Evolutionary conservation across 2,113 vertebrate species (phyloP).

Genomic region (Furnarius figulus): DNA sequence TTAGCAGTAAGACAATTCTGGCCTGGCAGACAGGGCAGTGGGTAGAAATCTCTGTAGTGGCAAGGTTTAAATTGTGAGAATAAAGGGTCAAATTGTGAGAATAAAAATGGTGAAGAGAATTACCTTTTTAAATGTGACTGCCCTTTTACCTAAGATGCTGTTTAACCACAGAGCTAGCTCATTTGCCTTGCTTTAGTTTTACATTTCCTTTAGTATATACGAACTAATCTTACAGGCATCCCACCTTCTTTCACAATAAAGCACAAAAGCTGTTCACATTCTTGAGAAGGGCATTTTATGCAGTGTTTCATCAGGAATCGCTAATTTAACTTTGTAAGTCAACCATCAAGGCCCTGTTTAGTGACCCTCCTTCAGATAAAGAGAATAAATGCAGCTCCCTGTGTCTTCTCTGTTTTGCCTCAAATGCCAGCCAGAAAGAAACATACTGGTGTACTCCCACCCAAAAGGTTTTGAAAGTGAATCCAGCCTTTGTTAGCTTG

Average conservation of each 20-base stretch:
- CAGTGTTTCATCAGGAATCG: neutral
- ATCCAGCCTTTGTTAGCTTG: constrained; percentile 32
- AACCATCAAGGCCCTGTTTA: constrained; percentile 26
- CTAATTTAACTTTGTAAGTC: constrained; percentile 43
- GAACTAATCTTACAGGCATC: neutral
- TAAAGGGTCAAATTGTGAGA: neutral
- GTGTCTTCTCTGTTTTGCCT: constrained; percentile 12
- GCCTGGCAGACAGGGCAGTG: neutral
- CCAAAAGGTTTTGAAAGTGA: constrained; percentile 30
- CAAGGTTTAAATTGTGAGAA: constrained; percentile 22
- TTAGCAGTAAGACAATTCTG: neutral
- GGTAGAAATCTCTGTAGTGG: neutral
- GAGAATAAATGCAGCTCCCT: neutral
- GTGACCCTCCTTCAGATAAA: constrained; percentile 34
- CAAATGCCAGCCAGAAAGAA: constrained; percentile 52
- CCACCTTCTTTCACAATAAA: neutral
- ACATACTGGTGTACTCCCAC: constrained; percentile 39
- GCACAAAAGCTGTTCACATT: constrained; percentile 17
- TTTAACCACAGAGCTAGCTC: neutral
- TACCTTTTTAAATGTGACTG: neutral
- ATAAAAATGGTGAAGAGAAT: neutral
- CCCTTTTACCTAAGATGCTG: neutral
- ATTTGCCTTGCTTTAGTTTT: neutral
- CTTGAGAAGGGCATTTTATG: neutral
- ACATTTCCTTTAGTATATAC: neutral